Percentiles rank a stretch among this genome's conserved stretches.
These are phyloP conservation scores for Sarcophaga peregrina DNA, from an alignment of 1,140 invertebrate genomes.

Conservation along the genomic window DNA sequence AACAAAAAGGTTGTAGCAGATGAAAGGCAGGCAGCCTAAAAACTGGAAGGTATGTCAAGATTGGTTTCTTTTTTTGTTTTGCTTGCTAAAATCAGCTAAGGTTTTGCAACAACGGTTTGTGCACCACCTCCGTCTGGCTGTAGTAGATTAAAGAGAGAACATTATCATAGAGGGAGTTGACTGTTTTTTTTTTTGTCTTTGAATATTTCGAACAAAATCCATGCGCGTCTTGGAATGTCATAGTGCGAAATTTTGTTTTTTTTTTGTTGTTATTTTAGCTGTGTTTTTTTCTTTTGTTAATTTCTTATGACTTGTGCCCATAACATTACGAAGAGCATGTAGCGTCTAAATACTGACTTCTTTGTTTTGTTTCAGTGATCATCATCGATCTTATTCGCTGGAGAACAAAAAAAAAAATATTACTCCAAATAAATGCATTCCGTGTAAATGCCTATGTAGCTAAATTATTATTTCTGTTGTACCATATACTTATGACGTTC, in stretches of 20 bases:
- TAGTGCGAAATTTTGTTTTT: conserved; percentile 23
- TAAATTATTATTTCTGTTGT: neutral
- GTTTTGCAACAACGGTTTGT: conserved; percentile 54
- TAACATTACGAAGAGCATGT: neutral
- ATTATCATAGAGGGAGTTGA: conserved; percentile 25
- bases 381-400: conserved; percentile 31
- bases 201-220: neutral
- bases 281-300: neutral
- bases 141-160: neutral
- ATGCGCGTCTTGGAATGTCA: conserved; percentile 22
- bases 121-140: conserved; percentile 57
- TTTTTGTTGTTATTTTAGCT: neutral
- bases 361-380: neutral
- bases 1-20: conserved; percentile 1
- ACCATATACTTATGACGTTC: too few species aligned
- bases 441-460: neutral
- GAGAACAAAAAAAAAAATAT: neutral
- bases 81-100: neutral
- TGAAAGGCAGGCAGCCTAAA: conserved; percentile 29
- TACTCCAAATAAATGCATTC: neutral
- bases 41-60: neutral
- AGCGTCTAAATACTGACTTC: neutral
- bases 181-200: conserved; percentile 11
- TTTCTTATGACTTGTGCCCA: neutral
- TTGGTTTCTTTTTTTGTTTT: neutral